phyloP scores from a whole-genome alignment of 2,888 invertebrate genomes.

The Euzophera pinguis region DNA sequence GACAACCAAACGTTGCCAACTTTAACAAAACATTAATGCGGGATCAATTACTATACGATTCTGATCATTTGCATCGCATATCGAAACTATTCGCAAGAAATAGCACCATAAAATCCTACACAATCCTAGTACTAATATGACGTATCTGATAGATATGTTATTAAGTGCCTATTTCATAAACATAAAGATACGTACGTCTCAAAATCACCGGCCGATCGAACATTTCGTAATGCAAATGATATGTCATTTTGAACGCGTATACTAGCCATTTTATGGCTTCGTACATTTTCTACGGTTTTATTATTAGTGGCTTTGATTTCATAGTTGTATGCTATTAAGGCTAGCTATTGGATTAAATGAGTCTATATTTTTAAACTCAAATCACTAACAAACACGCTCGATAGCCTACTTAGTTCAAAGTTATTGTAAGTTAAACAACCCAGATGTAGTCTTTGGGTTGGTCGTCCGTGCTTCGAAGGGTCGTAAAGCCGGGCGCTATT shows the following conservation, averaged over 20 bases:
- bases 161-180: conserved; percentile 41
- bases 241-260: conserved; percentile 37
- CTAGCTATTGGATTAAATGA: no score
- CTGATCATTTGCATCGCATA: conserved; percentile 2
- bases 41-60: neutral
- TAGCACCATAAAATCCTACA: conserved; percentile 1
- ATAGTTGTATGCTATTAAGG: no score
- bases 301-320: neutral
- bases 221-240: conserved; percentile 38
- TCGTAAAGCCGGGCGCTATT: no score
- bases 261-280: conserved; percentile 29
- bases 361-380: no score
- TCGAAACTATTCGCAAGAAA: conserved; percentile 5
- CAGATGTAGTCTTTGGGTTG: no score
- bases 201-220: conserved; percentile 41
- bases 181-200: conserved; percentile 37
- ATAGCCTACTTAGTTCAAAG: no score
- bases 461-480: no score
- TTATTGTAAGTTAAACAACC: no score
- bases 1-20: neutral
- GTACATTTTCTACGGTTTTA: conserved; percentile 3
- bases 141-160: conserved; percentile 37
- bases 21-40: conserved; percentile 1
- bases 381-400: no score
- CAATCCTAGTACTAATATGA: conserved; percentile 17